Evolutionary conservation across 2,888 invertebrate species (phyloP).

Genomic region (Prionchulus punctatus): DNA sequence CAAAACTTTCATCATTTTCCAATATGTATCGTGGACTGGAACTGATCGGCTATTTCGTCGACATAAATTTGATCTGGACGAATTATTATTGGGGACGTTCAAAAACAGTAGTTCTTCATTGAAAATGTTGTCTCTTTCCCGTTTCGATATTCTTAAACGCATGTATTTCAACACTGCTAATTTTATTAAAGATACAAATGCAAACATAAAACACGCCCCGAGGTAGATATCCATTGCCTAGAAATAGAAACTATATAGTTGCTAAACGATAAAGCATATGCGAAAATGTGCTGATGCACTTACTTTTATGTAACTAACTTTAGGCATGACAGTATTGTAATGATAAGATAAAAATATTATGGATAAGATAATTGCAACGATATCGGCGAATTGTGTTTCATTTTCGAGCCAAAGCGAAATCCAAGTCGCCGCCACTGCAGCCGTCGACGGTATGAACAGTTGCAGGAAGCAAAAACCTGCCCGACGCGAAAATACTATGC

Average conservation of each 20-base stretch:
- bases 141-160: constrained; percentile 23
- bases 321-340: constrained; percentile 30
- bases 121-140: too few relatives aligned
- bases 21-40: not conserved
- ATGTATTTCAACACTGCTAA: constrained; percentile 27
- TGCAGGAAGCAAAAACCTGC: constrained; percentile 31
- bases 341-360: constrained; percentile 29
- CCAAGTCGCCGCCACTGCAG: constrained; percentile 28
- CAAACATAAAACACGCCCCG: constrained; percentile 26
- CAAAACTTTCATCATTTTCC: not conserved
- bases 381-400: constrained; percentile 26
- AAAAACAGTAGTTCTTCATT: not conserved
- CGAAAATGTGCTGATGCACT: not conserved
- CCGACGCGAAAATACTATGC: constrained; percentile 24
- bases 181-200: constrained; percentile 27
- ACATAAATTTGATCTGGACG: too few relatives aligned
- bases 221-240: constrained; percentile 11
- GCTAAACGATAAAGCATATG: not conserved
- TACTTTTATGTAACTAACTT: constrained; percentile 22
- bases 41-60: too few relatives aligned
- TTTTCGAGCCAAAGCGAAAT: constrained; percentile 28
- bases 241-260: not conserved
- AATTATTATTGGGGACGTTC: too few relatives aligned
- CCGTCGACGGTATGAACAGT: constrained; percentile 26
- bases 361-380: constrained; percentile 27